Percentiles rank a stretch among this genome's conserved stretches.
phyloP scores from a whole-genome alignment of 1,140 invertebrate genomes.

The Apis florea region DNA sequence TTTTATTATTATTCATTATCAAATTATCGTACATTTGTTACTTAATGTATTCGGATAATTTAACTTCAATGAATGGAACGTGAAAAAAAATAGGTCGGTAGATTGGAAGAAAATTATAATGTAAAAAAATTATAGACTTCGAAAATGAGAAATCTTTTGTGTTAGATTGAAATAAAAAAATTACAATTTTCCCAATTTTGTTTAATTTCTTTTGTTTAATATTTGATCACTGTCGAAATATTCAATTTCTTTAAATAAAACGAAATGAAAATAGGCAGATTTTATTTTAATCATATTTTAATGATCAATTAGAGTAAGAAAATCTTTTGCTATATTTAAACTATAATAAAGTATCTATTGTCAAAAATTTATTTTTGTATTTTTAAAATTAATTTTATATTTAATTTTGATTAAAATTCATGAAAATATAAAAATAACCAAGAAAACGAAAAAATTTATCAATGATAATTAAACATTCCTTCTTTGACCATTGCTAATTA shows the following conservation, averaged over 20 bases:
- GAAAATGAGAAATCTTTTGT: too few species aligned
- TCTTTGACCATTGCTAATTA: not conserved
- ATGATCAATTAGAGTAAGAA: too few species aligned
- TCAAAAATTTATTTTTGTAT: too few species aligned
- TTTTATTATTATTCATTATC: conserved; percentile 31
- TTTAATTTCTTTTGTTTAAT: not conserved
- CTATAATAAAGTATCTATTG: too few species aligned
- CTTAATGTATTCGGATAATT: not conserved
- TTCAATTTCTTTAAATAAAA: too few species aligned
- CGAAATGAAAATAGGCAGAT: too few species aligned
- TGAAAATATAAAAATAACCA: not conserved
- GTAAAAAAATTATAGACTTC: not conserved
- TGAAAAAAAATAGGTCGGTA: not conserved
- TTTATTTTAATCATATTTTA: too few species aligned
- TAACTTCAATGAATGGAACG: not conserved
- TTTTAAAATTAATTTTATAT: too few species aligned
- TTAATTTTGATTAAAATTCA: not conserved
- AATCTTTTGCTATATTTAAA: too few species aligned
- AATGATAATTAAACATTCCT: not conserved
- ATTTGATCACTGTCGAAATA: too few species aligned
- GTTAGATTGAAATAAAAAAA: too few species aligned
- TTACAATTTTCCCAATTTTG: not conserved
- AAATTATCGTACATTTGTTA: not conserved
- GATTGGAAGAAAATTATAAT: not conserved
- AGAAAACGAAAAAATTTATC: not conserved